Percentiles rank a stretch among this genome's conserved stretches.
phyloP scores from a whole-genome alignment of 1,140 invertebrate genomes.

The Psilanteris sp. region DNA sequence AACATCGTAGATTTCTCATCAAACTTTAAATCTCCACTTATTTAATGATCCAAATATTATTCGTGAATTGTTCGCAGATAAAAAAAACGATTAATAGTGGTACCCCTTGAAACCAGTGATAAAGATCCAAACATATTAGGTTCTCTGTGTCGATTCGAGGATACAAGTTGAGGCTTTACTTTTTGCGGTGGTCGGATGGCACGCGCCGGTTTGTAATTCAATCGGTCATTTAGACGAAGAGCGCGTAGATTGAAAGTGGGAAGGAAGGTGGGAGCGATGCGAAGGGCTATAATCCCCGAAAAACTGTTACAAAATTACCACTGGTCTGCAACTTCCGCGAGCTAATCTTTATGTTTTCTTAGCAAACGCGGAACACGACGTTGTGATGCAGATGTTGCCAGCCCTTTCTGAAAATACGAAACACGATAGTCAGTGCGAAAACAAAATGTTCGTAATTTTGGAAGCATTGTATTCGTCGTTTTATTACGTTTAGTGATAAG shows the following conservation, averaged over 20 bases:
- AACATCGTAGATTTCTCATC: too few species aligned
- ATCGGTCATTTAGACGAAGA: conserved; percentile 75
- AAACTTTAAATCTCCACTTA: too few species aligned
- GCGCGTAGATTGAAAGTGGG: conserved; percentile 6
- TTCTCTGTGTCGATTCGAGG: conserved; percentile 46
- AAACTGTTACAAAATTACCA: conserved; percentile 70
- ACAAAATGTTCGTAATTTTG: too few species aligned
- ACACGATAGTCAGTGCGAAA: conserved; percentile 51
- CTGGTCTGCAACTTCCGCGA: conserved; percentile 51
- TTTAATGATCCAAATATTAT: not conserved
- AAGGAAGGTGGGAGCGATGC: conserved; percentile 13
- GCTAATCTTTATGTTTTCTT: conserved; percentile 73
- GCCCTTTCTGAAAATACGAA: conserved; percentile 70
- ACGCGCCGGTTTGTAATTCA: conserved; percentile 77
- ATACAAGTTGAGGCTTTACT: conserved; percentile 50
- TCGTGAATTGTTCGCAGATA: not conserved
- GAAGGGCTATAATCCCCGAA: conserved; percentile 59
- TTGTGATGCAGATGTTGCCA: conserved; percentile 66
- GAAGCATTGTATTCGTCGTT: too few species aligned
- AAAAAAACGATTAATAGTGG: conserved; percentile 18
- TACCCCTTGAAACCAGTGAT: conserved; percentile 36
- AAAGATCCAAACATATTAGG: conserved; percentile 64
- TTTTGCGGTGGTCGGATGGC: conserved; percentile 69
- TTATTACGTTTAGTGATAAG: too few species aligned
- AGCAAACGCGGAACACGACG: conserved; percentile 51